A percentile compares a stretch with the other conserved stretches of the same genome.
These are phyloP conservation scores for Muschampia plurimacula DNA, from an alignment of 2,888 invertebrate genomes.

Conservation along the genomic window DNA sequence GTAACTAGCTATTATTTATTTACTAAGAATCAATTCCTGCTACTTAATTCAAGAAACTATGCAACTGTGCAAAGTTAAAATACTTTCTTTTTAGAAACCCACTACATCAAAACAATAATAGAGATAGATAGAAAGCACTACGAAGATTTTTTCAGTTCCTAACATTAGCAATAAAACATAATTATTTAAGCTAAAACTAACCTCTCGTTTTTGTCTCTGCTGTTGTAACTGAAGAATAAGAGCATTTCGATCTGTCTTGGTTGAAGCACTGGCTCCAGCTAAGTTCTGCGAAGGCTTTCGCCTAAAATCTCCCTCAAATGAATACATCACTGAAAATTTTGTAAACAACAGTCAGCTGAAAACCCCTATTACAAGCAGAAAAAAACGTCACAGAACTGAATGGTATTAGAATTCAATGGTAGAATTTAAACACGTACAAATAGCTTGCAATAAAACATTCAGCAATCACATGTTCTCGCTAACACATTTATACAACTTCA, in stretches of 20 bases:
- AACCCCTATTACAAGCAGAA: slow-evolving; percentile 16
- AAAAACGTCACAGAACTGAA: slow-evolving; percentile 22
- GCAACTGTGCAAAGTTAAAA: too few species aligned
- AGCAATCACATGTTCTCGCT: slow-evolving; percentile 13
- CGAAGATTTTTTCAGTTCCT: background rate
- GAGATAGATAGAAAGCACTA: background rate
- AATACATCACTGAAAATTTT: slow-evolving; percentile 83
- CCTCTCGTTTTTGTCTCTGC: slow-evolving; percentile 95
- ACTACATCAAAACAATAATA: too few species aligned
- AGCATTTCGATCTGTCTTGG: slow-evolving; percentile 88
- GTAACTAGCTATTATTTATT: too few species aligned
- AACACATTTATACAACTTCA: background rate
- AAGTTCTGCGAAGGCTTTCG: slow-evolving; percentile 95
- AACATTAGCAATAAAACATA: background rate
- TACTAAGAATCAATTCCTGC: too few species aligned
- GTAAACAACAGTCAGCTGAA: slow-evolving; percentile 74
- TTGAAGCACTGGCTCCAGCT: slow-evolving; percentile 92
- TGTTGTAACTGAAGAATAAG: slow-evolving; percentile 92
- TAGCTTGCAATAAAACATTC: background rate
- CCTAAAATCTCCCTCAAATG: slow-evolving; percentile 96
- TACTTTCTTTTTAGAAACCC: too few species aligned
- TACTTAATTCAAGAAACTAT: too few species aligned
- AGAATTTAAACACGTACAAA: slow-evolving; percentile 12
- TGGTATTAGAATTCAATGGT: too few species aligned
- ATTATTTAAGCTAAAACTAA: slow-evolving; percentile 55